Base-by-base conservation (phyloP, 1,140 invertebrate species). In the Charaxes varanes region DNA sequence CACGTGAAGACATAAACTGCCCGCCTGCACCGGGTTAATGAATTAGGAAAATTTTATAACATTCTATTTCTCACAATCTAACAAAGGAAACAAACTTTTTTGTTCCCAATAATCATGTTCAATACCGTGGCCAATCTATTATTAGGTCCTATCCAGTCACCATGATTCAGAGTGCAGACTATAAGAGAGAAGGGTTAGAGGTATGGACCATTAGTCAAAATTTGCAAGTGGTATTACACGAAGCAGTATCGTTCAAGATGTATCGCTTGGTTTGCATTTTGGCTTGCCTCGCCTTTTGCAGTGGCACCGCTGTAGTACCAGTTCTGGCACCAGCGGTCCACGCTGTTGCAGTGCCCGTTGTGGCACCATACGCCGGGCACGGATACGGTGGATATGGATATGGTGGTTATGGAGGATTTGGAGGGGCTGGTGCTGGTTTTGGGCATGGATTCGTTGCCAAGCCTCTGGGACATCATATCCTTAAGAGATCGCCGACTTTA, bases 81-180 rank as follows among this genome's bases (percentile, higher is more conserved):
- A 35, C 33, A 23, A 52, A 57, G 41, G 34, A 53, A 48, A 36
- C 41, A 35, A 53, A 61, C 57, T 33, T 64, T 72, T 37, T 72
- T 67, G 34, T 41, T 21, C 10, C 57, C 51, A 65, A 62, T 58
- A 10, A 17, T 16, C 18, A 17, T 17, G 59, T 45, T 74, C 62
- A 69, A 70, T 57, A 62, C 53, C 63, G 59, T 67, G 31, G 40
- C 70, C 35, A 68, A 66, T 74, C 47, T 64, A 60, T 66, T 64
- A 60, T 66, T 67, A 60, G 55, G 15, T 41, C 26, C 27, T 24
- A 42, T 61, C 61, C 71, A 59, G 69, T 79, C 74, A 74, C 69
- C 62, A 28, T 62, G 56, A 63, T 53, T 57, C 52, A 62, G 32
- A 46, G 28, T 49, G 47, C 21, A 43, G 35, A 55, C 52, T 73